Base-by-base conservation (phyloP, 2,888 invertebrate genomes). In the Tinea pellionella region DNA sequence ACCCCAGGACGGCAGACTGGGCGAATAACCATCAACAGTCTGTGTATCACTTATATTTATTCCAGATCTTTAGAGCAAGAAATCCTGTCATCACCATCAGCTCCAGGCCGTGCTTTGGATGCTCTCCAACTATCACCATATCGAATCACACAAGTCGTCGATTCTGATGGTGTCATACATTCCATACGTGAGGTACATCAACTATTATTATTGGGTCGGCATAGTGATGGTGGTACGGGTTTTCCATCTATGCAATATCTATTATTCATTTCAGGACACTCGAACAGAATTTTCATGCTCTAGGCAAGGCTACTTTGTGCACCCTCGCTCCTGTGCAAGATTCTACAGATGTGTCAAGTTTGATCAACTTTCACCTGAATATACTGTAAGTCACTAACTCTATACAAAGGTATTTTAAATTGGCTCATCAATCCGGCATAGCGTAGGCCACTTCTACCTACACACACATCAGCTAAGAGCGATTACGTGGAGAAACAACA, bases 291-390 rank as follows among this genome's bases (percentile, higher is more conserved):
- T 93, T 72, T 89, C 90, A 51, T 94, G 94, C 71, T 90, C 92
- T 2, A 86, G 93, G 37, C 94, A 93, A 80, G 94, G 94, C 0
- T 94, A 92, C 78, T 94, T 92, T 79, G 92, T 93, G 37, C 93
- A 94, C 71, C 93, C 93, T 0, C 89, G 91, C 55, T 92, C 93
- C 63, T 94, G 94, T 72, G 92, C 92, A 61, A 88, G 93, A 58
- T 94, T 94, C 80, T 94, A 94, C 74, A 91, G 94, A 61, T 94
- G 94, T 71, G 93, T 94, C 12, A 94, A 94, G 74, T 94, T 93
- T 71, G 91, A 94, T 69, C 93, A 93, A 70, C 90, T 90, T 58
- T 88, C 91, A 0, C 91, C 93, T 16, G 92, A 93, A 68, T 94
- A 90, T 71, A 93, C 92, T 15, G 93, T 94, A 43, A 77, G 79